Evolutionary conservation across 2,113 vertebrate genomes (phyloP), one percentile per base, ranked within the genome.

Genomic region (Canis aureus): DNA sequence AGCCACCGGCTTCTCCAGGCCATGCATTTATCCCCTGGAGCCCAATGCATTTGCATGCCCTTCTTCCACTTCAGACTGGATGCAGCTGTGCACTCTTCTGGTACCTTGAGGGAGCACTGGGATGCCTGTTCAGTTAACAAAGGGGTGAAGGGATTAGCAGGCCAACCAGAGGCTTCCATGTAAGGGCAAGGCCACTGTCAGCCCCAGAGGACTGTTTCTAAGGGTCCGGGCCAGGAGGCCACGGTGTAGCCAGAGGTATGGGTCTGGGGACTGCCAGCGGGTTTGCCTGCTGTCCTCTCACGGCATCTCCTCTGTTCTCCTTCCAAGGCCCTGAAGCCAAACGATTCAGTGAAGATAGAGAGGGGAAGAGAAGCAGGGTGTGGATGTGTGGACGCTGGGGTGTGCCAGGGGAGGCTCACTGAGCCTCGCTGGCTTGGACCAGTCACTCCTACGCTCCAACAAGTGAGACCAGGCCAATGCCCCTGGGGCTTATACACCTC

Each of bases 21-120:
- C 67, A 8, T 0, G 9, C 32, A 20, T 16, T 29, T 43, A 32
- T 12, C 19, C 11, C 32, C 20, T 2, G 17, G 27, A 35, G 19
- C 11, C 55, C 3, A 23, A 23, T 2, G 69, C 43, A 11, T 12
- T 3, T 2, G 3, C 29, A 51, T 9, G 0, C 6, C 15, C 27
- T 8, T 23, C 64, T 71, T 60, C 29, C 62, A 67, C 55, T 4
- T 64, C 51, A n/a, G 8, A 74, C 53, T 13, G 1, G 4, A 9
- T 25, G 23, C 71, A 79, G 43, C 73, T 8, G 0, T 23, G 8
- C 4, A 8, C 8, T 23, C 22, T 16, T 23, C 80, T 0, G 0
- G 59, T 67, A 64, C 16, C 57, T 59, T 8, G 51, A 0, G 5
- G 27, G 27, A 16, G 1, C 23, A 62, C 0, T 3, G 53, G 69